Percentiles rank a stretch among this genome's conserved stretches.
Evolutionary conservation across 1,140 invertebrate genomes (phyloP).

Genomic region (Scaptomyza pallida): DNA sequence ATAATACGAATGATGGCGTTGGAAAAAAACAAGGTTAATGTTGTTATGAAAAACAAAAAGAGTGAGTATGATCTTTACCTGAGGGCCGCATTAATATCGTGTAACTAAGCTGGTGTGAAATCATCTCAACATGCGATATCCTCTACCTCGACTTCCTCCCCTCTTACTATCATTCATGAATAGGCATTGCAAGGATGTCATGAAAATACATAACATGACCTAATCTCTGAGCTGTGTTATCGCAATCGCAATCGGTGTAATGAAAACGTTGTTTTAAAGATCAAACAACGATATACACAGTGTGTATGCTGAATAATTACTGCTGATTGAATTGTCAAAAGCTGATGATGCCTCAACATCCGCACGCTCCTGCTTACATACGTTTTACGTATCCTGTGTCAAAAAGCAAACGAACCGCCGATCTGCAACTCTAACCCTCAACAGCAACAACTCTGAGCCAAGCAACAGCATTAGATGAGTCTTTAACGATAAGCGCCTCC

Average conservation of each 20-base stretch:
- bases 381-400: conserved; percentile 65
- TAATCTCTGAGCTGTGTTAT: conserved; percentile 26
- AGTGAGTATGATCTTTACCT: too few relatives aligned
- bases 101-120: conserved; percentile 1
- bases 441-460: neutral
- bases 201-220: conserved; percentile 40
- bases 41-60: too few relatives aligned
- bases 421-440: neutral
- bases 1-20: too few relatives aligned
- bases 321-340: conserved; percentile 67
- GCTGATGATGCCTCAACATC: conserved; percentile 52
- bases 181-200: conserved; percentile 10
- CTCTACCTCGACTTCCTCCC: too few relatives aligned
- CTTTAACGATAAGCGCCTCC: conserved; percentile 39
- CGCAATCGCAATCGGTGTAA: conserved; percentile 25
- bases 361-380: conserved; percentile 7
- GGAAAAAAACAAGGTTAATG: too few relatives aligned
- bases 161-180: conserved; percentile 17
- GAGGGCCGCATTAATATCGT: neutral
- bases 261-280: conserved; percentile 12
- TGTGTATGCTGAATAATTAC: conserved; percentile 66
- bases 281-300: conserved; percentile 34
- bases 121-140: conserved; percentile 3
- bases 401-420: conserved; percentile 40
- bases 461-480: conserved; percentile 19